Conservation (phyloP, 2,888 invertebrate species). For the Miltochrista miniata region DNA sequence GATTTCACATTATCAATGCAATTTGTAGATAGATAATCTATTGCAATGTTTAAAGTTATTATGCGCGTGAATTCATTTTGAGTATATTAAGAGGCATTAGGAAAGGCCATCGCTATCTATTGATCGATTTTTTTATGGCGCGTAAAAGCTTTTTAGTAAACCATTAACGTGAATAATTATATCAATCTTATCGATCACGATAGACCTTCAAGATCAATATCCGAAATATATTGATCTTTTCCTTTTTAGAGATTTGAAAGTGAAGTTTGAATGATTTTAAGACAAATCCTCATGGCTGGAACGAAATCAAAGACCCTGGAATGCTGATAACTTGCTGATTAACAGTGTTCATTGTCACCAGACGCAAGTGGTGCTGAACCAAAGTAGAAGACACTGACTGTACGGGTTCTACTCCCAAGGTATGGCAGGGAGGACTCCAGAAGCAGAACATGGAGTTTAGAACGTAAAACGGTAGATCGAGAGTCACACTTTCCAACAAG, state of each 20-base stretch:
- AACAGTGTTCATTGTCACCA: too few relatives aligned
- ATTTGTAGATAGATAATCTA: slow-evolving; percentile 41
- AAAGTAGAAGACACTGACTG: too few relatives aligned
- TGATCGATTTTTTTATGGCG: slow-evolving; percentile 26
- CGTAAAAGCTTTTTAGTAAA: slow-evolving; percentile 23
- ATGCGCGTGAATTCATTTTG: slow-evolving; percentile 46
- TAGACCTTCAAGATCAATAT: slow-evolving; percentile 5
- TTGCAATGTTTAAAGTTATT: slow-evolving; percentile 37
- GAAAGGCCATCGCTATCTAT: slow-evolving; percentile 55
- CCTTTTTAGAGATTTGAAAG: neutral
- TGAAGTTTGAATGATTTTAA: too few relatives aligned
- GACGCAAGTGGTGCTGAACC: too few relatives aligned
- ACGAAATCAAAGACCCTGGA: too few relatives aligned
- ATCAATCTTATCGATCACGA: slow-evolving; percentile 6
- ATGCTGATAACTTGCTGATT: too few relatives aligned
- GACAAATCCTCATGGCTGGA: too few relatives aligned
- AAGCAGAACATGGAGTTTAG: too few relatives aligned
- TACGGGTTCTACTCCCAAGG: too few relatives aligned
- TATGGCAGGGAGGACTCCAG: too few relatives aligned
- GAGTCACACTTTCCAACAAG: too few relatives aligned
- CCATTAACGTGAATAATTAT: slow-evolving; percentile 16
- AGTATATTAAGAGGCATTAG: slow-evolving; percentile 52
- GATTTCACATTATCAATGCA: neutral
- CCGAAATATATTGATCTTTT: neutral
- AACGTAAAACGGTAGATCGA: too few relatives aligned